phyloP scores from a whole-genome alignment of 2,888 invertebrate species.

The Cactoblastis cactorum region DNA sequence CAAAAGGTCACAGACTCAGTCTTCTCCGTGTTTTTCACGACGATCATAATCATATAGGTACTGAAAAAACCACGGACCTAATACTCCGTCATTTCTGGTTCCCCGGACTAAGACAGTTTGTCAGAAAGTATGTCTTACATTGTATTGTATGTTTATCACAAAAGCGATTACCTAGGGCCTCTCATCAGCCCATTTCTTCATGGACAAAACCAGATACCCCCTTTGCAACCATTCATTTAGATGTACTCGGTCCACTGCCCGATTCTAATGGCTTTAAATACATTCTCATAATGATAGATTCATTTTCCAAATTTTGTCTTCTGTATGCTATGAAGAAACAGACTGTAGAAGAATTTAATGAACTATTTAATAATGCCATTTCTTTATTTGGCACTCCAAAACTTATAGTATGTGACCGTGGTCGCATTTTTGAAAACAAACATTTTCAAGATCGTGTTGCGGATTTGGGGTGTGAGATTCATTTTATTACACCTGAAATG shows the following conservation, averaged over 20 bases:
- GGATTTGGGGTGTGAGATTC: neutral
- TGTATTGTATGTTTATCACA: constrained; percentile 21
- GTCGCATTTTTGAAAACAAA: neutral
- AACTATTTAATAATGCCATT: neutral
- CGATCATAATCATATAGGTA: constrained; percentile 1
- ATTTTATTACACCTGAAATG: constrained; percentile 10
- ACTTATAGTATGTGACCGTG: neutral
- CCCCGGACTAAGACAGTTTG: constrained; percentile 20
- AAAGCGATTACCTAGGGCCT: constrained; percentile 17
- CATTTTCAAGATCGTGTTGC: neutral
- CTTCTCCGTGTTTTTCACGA: constrained; percentile 20
- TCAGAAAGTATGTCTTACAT: constrained; percentile 22
- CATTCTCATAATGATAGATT: neutral
- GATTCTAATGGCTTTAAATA: neutral
- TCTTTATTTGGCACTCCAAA: neutral
- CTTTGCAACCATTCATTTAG: constrained; percentile 13
- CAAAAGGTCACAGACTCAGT: constrained; percentile 27
- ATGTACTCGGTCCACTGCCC: neutral
- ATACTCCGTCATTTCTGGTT: constrained; percentile 28
- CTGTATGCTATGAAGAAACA: neutral
- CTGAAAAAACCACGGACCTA: constrained; percentile 19
- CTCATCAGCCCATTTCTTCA: constrained; percentile 15
- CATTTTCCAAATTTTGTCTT: neutral
- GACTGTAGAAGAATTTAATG: neutral
- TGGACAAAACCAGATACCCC: constrained; percentile 17